Conservation (phyloP, 2,888 invertebrate genomes). For the Tetropium fuscum region DNA sequence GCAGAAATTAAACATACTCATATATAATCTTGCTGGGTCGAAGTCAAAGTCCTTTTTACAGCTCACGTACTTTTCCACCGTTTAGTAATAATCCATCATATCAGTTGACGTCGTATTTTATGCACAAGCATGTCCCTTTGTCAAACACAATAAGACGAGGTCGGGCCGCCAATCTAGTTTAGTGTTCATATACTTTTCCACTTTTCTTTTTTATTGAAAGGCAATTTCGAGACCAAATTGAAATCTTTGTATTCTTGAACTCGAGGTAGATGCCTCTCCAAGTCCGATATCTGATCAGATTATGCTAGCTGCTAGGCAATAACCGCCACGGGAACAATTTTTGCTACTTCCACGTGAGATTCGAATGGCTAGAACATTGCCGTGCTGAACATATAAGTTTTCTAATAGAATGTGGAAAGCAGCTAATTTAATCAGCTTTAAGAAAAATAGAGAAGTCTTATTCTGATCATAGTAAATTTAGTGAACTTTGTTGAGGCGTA, state of each 20-base stretch:
- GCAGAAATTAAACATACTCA: no score
- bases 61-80: conserved; percentile 26
- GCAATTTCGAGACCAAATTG: conserved; percentile 66
- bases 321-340: conserved; percentile 47
- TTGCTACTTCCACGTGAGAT: conserved; percentile 9
- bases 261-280: conserved; percentile 63
- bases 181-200: conserved; percentile 64
- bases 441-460: no score
- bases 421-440: no score
- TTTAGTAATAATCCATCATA: conserved; percentile 47
- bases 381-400: not conserved
- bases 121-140: conserved; percentile 52
- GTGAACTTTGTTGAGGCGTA: no score
- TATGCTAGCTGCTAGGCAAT: conserved; percentile 59
- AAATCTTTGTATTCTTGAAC: conserved; percentile 66
- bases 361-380: not conserved
- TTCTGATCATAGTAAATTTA: no score
- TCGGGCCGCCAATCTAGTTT: conserved; percentile 58
- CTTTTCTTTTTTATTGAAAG: conserved; percentile 64
- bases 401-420: not conserved
- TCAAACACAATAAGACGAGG: conserved; percentile 50
- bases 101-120: conserved; percentile 49
- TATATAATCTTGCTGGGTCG: no score
- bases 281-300: conserved; percentile 65
- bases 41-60: conserved; percentile 1